phyloP scores from a whole-genome alignment of 2,113 vertebrate species.

The Pterocles orientalis region DNA sequence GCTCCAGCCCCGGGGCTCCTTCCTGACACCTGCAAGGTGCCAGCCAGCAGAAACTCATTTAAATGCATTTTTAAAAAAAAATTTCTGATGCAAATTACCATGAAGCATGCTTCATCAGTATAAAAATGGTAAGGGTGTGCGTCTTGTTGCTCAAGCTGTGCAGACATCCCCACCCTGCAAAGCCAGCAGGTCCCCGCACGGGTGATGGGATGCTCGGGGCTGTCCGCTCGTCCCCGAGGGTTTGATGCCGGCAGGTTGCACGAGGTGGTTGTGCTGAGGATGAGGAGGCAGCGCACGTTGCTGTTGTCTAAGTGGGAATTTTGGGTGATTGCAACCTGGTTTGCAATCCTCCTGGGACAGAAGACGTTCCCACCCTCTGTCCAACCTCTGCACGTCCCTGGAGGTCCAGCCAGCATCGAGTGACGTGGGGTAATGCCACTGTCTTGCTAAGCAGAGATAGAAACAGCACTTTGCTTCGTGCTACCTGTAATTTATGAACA shows the following conservation, averaged over 20 bases:
- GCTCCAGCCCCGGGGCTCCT: neutral
- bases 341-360: neutral
- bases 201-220: neutral
- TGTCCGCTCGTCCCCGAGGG: neutral
- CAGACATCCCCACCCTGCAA: neutral
- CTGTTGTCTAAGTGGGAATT: neutral
- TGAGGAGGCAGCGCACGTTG: accelerated
- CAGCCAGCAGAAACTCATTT: neutral
- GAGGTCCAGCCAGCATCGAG: neutral
- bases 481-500: accelerated
- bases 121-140: neutral
- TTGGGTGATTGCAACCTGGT: neutral
- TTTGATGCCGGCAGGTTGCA: accelerated
- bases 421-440: accelerated
- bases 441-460: neutral
- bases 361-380: neutral
- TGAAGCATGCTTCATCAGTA: neutral
- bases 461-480: neutral
- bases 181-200: accelerated
- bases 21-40: constrained; percentile 6
- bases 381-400: accelerated
- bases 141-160: neutral
- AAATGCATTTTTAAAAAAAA: neutral
- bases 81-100: neutral
- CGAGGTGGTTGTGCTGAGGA: accelerated